A percentile compares a stretch with the other conserved stretches of the same genome.
phyloP scores from a whole-genome alignment of 2,888 invertebrate species.

The Acanthosepion lycidas region DNA sequence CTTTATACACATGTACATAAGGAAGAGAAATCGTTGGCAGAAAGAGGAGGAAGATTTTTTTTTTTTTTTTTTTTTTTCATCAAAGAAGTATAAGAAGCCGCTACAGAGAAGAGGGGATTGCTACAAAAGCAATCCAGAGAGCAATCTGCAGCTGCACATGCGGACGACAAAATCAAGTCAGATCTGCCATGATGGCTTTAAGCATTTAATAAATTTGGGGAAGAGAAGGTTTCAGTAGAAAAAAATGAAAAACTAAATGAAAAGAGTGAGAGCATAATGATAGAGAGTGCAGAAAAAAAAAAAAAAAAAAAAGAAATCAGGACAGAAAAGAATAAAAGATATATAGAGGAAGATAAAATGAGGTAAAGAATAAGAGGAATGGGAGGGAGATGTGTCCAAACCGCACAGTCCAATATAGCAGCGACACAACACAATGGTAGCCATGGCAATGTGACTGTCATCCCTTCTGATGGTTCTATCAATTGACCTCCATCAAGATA shows the following conservation, averaged over 20 bases:
- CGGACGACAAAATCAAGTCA: neutral
- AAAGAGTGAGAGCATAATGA: neutral
- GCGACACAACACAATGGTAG: neutral
- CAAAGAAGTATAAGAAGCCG: neutral
- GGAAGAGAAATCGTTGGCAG: slow-evolving; percentile 33
- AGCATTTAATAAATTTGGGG: neutral
- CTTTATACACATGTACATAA: slow-evolving; percentile 33
- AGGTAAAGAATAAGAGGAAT: neutral
- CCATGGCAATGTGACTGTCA: neutral
- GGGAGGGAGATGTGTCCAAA: neutral
- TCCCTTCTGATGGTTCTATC: neutral
- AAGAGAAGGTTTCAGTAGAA: too few species aligned
- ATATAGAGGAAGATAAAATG: neutral
- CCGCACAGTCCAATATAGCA: neutral
- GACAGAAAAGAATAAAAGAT: neutral
- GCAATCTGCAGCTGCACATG: slow-evolving; percentile 9
- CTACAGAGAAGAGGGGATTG: neutral
- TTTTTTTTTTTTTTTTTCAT: neutral
- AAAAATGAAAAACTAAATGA: too few species aligned
- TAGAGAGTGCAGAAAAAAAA: neutral
- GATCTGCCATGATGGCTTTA: slow-evolving; percentile 12
- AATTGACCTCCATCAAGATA: neutral
- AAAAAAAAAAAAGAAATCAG: neutral
- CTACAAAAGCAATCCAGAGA: neutral
- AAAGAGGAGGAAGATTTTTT: neutral